Base-by-base conservation (phyloP, 2,797 vertebrate species). In the Choloepus didactylus region DNA sequence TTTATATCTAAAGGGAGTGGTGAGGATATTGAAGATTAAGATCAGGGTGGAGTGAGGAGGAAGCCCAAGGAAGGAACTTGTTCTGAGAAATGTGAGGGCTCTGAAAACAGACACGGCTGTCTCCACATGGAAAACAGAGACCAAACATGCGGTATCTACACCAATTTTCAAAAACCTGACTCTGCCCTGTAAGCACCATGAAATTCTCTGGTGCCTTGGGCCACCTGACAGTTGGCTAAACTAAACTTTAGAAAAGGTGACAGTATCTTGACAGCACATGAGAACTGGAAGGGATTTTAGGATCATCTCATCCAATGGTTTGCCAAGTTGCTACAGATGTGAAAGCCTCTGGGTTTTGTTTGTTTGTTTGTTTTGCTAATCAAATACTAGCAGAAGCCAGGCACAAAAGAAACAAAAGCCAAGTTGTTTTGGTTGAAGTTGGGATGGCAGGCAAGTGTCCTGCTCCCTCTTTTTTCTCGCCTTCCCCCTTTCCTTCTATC, bases 201-300 rank as follows among this genome's bases (percentile, higher is more conserved):
- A 70, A 80, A 79, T 64, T 46, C 49, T 31, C 66, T 25, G 11
- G 44, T 59, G 44, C 46, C 66, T 85, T 27, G 19, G 62, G 69
- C n/a, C 31, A 6, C 14, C 44, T 54, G 62, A 77, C 19, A 62
- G 59, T 51, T 67, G 81, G 76, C 44, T 76, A 89, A 92, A 49
- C 49, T 73, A 29, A 87, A 87, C 27, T 80, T 79, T 89, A 73
- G 19, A 21, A 62, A 84, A 72, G 16, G 21, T 64, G 59, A 89
- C 83, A 89, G 60, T 3, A 46, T 91, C 88, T 25, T 46, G n/a
- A 86, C 49, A 80, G 49, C 64, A 59, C 19, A 31, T 11, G 38
- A 94, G 75, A 31, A 3, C 64, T 75, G 29, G 38, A 73, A 87
- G 56, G 46, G 29, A 56, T 29, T 31, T 67, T 29, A 69, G 60